phyloP scores from a whole-genome alignment of 2,797 vertebrate species.

The Mormyrops boulengeri region DNA sequence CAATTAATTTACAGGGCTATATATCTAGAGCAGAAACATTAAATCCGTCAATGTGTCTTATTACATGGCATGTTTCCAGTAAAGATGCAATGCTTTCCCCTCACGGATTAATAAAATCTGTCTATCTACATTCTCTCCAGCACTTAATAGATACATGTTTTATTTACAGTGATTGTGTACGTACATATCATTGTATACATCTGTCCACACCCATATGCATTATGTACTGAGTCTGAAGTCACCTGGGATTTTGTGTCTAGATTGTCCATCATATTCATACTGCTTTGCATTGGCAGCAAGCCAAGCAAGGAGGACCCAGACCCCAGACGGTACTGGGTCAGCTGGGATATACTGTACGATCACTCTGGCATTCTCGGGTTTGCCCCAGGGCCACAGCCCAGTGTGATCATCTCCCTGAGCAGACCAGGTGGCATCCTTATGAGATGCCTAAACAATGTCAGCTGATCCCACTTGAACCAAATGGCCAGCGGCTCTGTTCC shows the following conservation, averaged over 20 bases:
- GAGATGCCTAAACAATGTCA: background rate
- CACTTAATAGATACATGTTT: background rate
- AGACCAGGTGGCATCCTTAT: background rate
- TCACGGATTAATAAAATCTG: background rate
- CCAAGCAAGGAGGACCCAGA: background rate
- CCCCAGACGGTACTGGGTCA: background rate
- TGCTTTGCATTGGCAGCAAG: background rate
- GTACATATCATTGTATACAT: background rate
- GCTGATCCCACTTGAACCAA: background rate
- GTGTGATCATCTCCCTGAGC: background rate
- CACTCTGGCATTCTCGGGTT: background rate
- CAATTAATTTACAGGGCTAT: background rate
- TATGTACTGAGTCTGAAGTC: background rate
- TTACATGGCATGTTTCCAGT: background rate
- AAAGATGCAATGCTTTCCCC: background rate
- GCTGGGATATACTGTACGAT: background rate
- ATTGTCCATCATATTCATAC: background rate
- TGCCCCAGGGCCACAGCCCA: background rate
- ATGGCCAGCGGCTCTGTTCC: background rate
- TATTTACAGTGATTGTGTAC: background rate
- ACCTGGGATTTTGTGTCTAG: background rate
- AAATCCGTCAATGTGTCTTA: background rate
- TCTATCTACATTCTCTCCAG: background rate
- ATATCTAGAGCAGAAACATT: background rate
- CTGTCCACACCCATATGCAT: background rate